phyloP scores from a whole-genome alignment of 2,888 invertebrate species.

The Athripsodes cinereus region DNA sequence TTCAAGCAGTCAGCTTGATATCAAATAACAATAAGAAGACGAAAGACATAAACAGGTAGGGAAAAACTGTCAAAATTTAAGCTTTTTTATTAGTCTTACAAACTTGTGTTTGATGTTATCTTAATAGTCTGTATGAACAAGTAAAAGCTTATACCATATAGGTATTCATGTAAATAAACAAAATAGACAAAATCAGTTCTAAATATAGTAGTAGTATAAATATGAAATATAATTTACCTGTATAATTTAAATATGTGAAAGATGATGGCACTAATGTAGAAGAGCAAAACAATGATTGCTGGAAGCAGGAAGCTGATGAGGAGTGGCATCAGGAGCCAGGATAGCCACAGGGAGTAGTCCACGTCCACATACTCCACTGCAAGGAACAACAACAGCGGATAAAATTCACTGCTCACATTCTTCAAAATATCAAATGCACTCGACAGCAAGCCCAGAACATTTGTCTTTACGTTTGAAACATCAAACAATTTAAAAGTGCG shows the following conservation, averaged over 20 bases:
- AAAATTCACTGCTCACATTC: background rate
- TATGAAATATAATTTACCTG: constrained; percentile 61
- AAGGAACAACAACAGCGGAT: constrained; percentile 32
- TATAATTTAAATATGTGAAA: constrained; percentile 83
- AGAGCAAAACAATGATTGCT: constrained; percentile 68
- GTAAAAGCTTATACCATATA: no score
- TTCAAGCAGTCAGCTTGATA: no score
- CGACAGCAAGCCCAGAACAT: background rate
- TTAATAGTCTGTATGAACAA: no score
- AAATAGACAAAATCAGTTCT: no score
- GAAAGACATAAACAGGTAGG: no score
- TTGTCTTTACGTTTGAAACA: constrained; percentile 4
- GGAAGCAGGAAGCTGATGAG: constrained; percentile 82
- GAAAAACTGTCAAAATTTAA: no score
- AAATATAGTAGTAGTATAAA: no score
- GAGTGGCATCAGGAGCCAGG: constrained; percentile 77
- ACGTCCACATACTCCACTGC: constrained; percentile 75
- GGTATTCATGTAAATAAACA: no score
- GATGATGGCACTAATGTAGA: constrained; percentile 77
- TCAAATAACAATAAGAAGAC: no score
- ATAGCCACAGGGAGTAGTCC: constrained; percentile 77
- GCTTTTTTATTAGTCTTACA: no score
- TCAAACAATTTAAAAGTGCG: background rate
- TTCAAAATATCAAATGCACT: background rate
- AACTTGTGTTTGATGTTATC: no score